Evolutionary conservation across 1,140 invertebrate genomes (phyloP), one percentile per base, ranked within the genome.

Genomic region (Dufourea novaeangliae): DNA sequence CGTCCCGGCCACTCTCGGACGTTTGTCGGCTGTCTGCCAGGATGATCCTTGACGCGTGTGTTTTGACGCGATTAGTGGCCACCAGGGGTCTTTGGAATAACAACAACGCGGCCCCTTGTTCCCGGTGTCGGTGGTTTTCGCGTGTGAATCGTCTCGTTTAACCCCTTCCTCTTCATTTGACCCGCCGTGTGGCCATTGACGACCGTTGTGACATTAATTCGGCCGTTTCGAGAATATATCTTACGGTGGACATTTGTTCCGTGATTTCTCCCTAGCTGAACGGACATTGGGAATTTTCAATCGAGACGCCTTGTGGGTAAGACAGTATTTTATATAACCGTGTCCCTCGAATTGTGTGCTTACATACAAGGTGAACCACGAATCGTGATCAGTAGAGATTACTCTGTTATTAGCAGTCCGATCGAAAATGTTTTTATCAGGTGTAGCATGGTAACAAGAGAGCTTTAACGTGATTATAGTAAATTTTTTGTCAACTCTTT

Each of bases 31-130:
- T 71, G 50, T 46, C 54, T 46, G 66, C 41, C 73, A 75, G 82
- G 61, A 67, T 85, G 80, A 80, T 83, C 75, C 78, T 85, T 86
- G 80, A 89, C 84, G 84, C 83, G 83, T 84, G 87, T 84, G 87
- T 84, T 87, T 87, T 89, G 83, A 88, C 78, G 68, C 85, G 86
- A 88, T 89, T 87, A 88, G 88, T 81, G 78, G 79, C 75, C 69
- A 72, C 68, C n/a, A n/a, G n/a, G n/a, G 68, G 64, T 70, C 66
- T 56, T 63, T 57, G 75, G n/a, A n/a, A n/a, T n/a, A n/a, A n/a
- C n/a, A 79, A 85, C 80, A 86, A 84, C 71, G 69, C 57, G 27
- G 6, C 3, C 70, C 79, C 80, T 89, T 89, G 85, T 88, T 83
- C 78, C 14, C 52, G 63, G 41, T 20, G 22, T 62, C 59, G 63